phyloP scores from a whole-genome alignment of 2,797 vertebrate species.

The Orestias chungarensis region DNA sequence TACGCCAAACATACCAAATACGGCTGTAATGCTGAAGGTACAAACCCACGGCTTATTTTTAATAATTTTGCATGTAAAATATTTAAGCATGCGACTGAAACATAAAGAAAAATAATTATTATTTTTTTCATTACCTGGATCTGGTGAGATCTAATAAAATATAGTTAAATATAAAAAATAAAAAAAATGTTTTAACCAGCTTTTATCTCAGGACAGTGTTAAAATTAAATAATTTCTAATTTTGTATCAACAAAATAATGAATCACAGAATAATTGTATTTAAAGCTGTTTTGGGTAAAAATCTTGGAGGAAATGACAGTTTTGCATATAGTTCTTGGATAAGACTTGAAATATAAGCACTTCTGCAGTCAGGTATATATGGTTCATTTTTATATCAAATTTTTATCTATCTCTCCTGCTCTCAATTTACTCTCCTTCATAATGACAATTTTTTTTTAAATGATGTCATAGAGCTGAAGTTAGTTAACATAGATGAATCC shows the following conservation, averaged over 20 bases:
- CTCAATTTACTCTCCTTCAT: neutral
- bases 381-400: neutral
- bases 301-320: no score
- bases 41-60: neutral
- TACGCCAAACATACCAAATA: constrained; percentile 14
- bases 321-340: no score
- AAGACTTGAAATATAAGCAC: no score
- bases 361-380: neutral
- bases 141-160: neutral
- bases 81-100: neutral
- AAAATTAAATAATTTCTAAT: neutral
- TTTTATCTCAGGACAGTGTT: neutral
- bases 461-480: no score
- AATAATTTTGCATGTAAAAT: neutral
- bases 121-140: neutral
- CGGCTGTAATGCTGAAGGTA: constrained; percentile 2
- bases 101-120: constrained; percentile 1
- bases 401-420: neutral
- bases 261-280: neutral
- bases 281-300: neutral
- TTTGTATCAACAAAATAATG: neutral
- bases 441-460: no score
- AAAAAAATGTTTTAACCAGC: neutral
- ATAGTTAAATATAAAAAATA: neutral
- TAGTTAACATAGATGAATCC: neutral